Evolutionary conservation across 1,140 invertebrate genomes (phyloP).

Genomic region (Drosophila takahashii): DNA sequence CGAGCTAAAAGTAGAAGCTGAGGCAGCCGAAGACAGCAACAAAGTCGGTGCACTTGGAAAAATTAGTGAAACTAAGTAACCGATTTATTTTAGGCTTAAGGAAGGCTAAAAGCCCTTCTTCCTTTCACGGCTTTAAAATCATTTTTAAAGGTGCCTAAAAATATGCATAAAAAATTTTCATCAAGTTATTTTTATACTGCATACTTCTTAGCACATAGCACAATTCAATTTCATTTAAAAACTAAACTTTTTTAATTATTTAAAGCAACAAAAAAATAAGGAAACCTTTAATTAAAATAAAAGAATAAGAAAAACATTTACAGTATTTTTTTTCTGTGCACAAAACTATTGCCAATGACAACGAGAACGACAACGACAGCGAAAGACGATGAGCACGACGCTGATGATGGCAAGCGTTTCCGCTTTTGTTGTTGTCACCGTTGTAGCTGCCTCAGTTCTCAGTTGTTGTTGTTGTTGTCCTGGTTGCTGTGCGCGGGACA

Average conservation of each 20-base stretch:
- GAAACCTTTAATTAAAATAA: too few relatives aligned
- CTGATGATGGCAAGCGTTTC: conserved; percentile 80
- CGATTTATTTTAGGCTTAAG: too few relatives aligned
- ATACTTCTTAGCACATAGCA: too few relatives aligned
- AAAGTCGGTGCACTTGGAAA: conserved; percentile 45
- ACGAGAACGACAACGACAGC: conserved; percentile 37
- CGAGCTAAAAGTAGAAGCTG: conserved; percentile 36
- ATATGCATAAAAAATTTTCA: background rate
- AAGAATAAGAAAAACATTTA: too few relatives aligned
- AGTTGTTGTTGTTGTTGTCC: conserved; percentile 25
- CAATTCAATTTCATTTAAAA: too few relatives aligned
- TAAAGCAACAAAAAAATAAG: too few relatives aligned
- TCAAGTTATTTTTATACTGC: too few relatives aligned
- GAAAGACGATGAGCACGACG: conserved; percentile 62
- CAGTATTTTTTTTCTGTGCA: background rate
- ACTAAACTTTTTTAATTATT: too few relatives aligned
- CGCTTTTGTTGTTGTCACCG: conserved; percentile 52
- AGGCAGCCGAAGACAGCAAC: conserved; percentile 66
- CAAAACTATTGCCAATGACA: conserved; percentile 78
- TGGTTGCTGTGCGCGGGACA: conserved; percentile 51
- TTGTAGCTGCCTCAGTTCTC: conserved; percentile 19
- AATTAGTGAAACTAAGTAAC: background rate
- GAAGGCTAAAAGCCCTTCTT: too few relatives aligned
- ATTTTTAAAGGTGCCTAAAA: too few relatives aligned
- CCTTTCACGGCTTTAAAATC: too few relatives aligned